Base-by-base conservation (phyloP, 1,140 invertebrate species). In the Anastrepha obliqua region DNA sequence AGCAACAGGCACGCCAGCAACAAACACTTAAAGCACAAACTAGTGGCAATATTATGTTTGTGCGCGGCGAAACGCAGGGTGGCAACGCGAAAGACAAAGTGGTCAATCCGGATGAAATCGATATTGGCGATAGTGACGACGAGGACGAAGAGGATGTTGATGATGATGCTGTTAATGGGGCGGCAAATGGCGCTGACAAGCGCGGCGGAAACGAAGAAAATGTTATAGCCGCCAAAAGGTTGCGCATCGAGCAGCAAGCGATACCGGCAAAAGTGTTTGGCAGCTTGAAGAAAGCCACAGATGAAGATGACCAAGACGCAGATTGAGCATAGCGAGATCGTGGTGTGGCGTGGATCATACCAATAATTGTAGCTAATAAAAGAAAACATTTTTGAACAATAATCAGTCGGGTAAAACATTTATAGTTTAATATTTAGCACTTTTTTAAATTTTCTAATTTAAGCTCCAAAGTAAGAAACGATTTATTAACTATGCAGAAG, bases 61-160 rank as follows among this genome's bases (percentile, higher is more conserved):
- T 98, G 62, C 95, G 97, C 89, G 98, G 98, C 88, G 97, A 96
- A 93, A 98, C 96, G n/a, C 97, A 96, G 94, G 96, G 96, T 47
- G 94, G 95, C 86, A 94, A 95, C 51, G 95, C 96, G 89, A 96
- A 97, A 89, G 95, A 95, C 88, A 95, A 94, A 86, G 96, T 98
- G 2, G 94, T 96, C 59, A 99, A 99, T 96, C 98, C 98, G 20
- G 98, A 99, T 94, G 98, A 99, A 94, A 99, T 99, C 92, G 95
- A 98, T 91, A 97, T 99, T 92, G 97, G 96, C 91, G 95, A 96
- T 92, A 97, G 98, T 88, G 96, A 97, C 64, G 96, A 96, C 39
- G 96, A 96, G 67, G 96, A 96, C 8, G 95, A 96, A 87, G 95
- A 95, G 9, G 95, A 95, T n/a, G 95, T 95, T 58, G 95, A 95